A percentile compares a stretch with the other conserved stretches of the same genome.
Evolutionary conservation across 2,888 invertebrate genomes (phyloP).

Genomic region (Choreutis nemorana): DNA sequence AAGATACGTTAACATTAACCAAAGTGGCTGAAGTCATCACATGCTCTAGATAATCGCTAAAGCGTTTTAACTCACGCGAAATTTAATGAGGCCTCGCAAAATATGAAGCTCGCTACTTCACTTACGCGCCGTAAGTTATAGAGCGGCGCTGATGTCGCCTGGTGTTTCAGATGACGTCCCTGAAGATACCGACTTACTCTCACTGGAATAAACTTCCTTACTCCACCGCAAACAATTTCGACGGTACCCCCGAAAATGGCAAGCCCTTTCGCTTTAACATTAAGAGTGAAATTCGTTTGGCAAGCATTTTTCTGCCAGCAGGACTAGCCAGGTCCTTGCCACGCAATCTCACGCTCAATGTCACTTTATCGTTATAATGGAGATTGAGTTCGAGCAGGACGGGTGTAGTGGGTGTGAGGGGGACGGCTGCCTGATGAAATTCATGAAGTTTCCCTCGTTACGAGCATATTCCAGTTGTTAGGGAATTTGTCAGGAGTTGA

Average conservation of each 20-base stretch:
- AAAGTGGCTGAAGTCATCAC: too few species aligned
- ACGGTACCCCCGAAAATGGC: constrained; percentile 4
- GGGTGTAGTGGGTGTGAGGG: constrained; percentile 14
- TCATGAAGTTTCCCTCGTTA: constrained; percentile 39
- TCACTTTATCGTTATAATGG: constrained; percentile 57
- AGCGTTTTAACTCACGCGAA: too few species aligned
- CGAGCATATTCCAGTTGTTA: constrained; percentile 21
- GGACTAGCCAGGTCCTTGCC: constrained; percentile 17
- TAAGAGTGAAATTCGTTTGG: constrained; percentile 16
- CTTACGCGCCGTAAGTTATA: too few species aligned
- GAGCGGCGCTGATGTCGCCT: constrained; percentile 7
- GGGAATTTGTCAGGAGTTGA: too few species aligned
- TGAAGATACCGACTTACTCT: constrained; percentile 32
- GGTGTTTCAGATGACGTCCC: constrained; percentile 28
- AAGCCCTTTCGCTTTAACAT: constrained; percentile 9
- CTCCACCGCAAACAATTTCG: constrained; percentile 20
- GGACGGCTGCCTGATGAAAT: constrained; percentile 32
- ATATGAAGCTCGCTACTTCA: too few species aligned
- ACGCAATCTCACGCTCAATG: constrained; percentile 57
- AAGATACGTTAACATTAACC: too few species aligned
- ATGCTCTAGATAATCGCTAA: too few species aligned
- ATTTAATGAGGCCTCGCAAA: too few species aligned
- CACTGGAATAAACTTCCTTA: constrained; percentile 40
- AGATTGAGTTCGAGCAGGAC: constrained; percentile 35
- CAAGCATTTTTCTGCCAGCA: constrained; percentile 3